Conservation (phyloP, 2,113 vertebrate species). For the Cyprinodon variegatus region DNA sequence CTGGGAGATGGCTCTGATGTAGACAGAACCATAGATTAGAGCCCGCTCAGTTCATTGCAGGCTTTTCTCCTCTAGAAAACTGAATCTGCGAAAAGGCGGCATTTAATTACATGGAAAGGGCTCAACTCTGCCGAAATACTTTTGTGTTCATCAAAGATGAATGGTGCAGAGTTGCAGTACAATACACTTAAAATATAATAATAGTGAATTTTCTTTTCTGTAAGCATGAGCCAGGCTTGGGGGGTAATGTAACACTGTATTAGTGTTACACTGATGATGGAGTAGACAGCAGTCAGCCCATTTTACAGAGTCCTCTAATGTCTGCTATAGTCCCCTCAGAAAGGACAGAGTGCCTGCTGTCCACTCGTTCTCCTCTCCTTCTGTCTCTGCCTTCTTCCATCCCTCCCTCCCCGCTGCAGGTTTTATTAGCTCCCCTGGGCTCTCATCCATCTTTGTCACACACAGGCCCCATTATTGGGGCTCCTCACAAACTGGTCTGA, state of each 20-base stretch:
- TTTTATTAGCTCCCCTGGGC: conserved; percentile 86
- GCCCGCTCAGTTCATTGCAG: conserved; percentile 61
- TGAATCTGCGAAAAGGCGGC: conserved; percentile 54
- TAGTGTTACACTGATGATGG: conserved; percentile 69
- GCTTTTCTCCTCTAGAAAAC: conserved; percentile 46
- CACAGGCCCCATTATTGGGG: conserved; percentile 83
- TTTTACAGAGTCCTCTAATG: conserved; percentile 77
- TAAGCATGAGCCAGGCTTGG: conserved; percentile 49
- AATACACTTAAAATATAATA: conserved; percentile 22
- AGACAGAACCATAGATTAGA: conserved; percentile 72
- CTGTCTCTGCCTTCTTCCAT: conserved; percentile 46
- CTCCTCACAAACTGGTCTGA: conserved; percentile 75
- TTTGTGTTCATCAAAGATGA: conserved; percentile 54
- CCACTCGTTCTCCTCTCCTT: conserved; percentile 67
- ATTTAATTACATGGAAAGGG: conserved; percentile 65
- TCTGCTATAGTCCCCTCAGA: conserved; percentile 69
- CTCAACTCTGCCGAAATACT: conserved; percentile 49
- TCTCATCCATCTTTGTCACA: conserved; percentile 86
- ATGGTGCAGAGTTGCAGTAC: conserved; percentile 5
- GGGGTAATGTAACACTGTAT: conserved; percentile 38
- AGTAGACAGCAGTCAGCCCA: conserved; percentile 78
- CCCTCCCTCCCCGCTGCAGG: conserved; percentile 73
- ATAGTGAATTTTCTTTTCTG: conserved; percentile 40
- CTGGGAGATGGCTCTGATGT: conserved; percentile 63
- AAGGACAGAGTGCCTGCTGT: conserved; percentile 78